Evolutionary conservation across 2,888 invertebrate genomes (phyloP), one percentile per base, ranked within the genome.

Genomic region (Caenorhabditis auriculariae): DNA sequence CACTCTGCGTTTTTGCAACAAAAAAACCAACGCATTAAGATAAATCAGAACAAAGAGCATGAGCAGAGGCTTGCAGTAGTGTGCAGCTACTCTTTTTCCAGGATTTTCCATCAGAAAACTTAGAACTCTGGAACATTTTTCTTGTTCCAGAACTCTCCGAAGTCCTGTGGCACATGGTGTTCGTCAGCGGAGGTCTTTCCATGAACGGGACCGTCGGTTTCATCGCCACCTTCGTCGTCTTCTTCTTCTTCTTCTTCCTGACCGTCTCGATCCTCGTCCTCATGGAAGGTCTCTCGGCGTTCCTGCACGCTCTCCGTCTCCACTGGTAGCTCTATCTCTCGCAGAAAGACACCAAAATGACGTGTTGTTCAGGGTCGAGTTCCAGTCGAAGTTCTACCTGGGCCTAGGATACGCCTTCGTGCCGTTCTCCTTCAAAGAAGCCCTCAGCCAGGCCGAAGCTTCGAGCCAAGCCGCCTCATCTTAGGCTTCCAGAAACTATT

Each of bases 231-330:
- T 71, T 60, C 51, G 64, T 71, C 21, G 67, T 93, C 66, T 99
- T 98, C 86, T 90, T 89, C 58, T 88, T 90, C 77, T 99, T 96
- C 93, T 90, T 91, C 12, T 65, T 77, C 12, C 87, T 98, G 69
- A 96, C 96, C 41, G 87, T 98, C 39, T 89, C 91, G 78, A 94
- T 99, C 83, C 87, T 98, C 32, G 91, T 99, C 58, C 87, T 96
- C 46, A 99, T 99, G 98, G 98, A 99, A 86, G 98, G 98, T 4
- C 87, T 98, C 28, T 96, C 95, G 28, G 98, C 98, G 53, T 98
- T 99, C 86, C 87, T 98, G 75, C 98, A 78, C 67, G 75, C 78
- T 7, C 75, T 78, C 19, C 76, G 78, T 67, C 72, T 78, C 42
- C 78, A 78, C 48, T 78, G 78, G 78, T 75, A 17, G 28, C 50